phyloP scores from a whole-genome alignment of 2,797 vertebrate genomes.

The Rhinophrynus dorsalis region DNA sequence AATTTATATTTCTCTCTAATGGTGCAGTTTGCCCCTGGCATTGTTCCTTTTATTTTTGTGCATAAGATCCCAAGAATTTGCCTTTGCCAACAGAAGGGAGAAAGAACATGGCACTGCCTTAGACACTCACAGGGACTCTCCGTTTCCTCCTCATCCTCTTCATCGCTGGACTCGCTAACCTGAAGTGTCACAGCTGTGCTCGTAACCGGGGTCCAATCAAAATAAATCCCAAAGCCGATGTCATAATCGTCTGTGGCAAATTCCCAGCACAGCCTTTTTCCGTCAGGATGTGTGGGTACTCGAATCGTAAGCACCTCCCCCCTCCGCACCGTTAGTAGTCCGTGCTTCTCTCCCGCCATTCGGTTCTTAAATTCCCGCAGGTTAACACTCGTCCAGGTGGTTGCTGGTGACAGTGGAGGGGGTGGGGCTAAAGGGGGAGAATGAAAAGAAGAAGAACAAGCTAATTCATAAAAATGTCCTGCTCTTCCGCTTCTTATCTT shows the following conservation, averaged over 20 bases:
- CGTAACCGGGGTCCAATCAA: constrained; percentile 93
- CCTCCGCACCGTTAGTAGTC: constrained; percentile 87
- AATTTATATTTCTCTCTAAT: too few relatives aligned
- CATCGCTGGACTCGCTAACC: constrained; percentile 96
- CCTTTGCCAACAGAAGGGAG: too few relatives aligned
- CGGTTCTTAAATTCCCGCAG: constrained; percentile 91
- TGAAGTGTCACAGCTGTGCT: constrained; percentile 92
- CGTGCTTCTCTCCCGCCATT: constrained; percentile 85
- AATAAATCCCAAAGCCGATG: constrained; percentile 96
- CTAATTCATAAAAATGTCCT: not conserved
- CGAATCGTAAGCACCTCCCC: constrained; percentile 95
- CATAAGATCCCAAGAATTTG: too few relatives aligned
- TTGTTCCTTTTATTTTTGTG: too few relatives aligned
- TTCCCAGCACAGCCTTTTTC: constrained; percentile 94
- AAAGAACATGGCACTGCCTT: too few relatives aligned
- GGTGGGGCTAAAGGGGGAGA: constrained; percentile 72
- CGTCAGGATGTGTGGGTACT: constrained; percentile 90
- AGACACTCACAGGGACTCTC: constrained; percentile 76
- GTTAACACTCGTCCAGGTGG: constrained; percentile 86
- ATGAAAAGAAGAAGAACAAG: not conserved
- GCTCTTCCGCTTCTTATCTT: not conserved
- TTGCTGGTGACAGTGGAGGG: constrained; percentile 80
- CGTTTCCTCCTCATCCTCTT: constrained; percentile 86
- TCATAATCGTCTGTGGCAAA: constrained; percentile 95
- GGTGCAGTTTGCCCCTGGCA: too few relatives aligned